Base-by-base conservation (phyloP, 2,888 invertebrate genomes). In the Metellina segmentata region DNA sequence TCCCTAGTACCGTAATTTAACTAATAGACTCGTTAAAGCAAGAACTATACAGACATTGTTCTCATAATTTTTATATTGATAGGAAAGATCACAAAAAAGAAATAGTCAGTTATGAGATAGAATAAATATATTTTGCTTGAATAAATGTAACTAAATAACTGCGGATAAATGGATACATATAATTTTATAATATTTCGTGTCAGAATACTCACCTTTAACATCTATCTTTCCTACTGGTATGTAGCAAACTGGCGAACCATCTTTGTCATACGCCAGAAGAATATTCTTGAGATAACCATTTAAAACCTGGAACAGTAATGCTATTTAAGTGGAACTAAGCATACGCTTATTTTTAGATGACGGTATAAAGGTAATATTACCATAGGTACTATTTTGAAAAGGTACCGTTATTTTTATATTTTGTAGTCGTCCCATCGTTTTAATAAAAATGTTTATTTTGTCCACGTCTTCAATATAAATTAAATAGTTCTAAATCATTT, bases 211-310 rank as follows among this genome's bases (percentile, higher is more conserved):
- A 90, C 90, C 90, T 85, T 81, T 90, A 6, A 61, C 19, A n/a
- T 90, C 90, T 0, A 48, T 9, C 7, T 52, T 75, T 34, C 85
- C 90, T 20, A 85, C 7, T 9, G 85, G 52, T 2, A 85, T 7
- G 51, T 81, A 90, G 16, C 49, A 49, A 13, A 75, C 34, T 6
- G 79, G 72, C 4, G 74, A 75, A 2, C 85, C 85, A 19, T 90
- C 90, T 70, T 90, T 90, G 70, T 90, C 90, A n/a, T 20, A 75
- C 70, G 85, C 81, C 6, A 90, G 0, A 48, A 61, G 9, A 6
- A 51, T 16, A 13, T 83, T 78, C 20, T 48, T 48, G 11, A 83
- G 20, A 52, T 83, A 89, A 34, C 78, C 52, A 6, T 77, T 8
- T 7, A 89, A 51, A 13, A 83, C 53, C 89, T 89, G 34, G 16